Conservation (phyloP, 2,888 invertebrate genomes). For the Pocota personata region DNA sequence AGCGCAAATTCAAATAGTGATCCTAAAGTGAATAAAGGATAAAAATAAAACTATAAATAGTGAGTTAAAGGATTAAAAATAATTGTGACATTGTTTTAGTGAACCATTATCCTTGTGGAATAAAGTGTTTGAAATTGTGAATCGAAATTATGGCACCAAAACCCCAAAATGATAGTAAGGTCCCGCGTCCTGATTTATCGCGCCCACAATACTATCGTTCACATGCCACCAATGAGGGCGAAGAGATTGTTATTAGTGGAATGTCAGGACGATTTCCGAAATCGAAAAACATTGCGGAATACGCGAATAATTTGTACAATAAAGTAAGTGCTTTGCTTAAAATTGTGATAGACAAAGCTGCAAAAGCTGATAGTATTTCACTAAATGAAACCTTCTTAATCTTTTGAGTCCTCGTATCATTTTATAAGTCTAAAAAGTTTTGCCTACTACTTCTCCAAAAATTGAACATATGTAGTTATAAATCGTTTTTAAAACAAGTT, state of each 20-base stretch:
- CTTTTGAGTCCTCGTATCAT: no score
- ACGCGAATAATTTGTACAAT: conserved; percentile 84
- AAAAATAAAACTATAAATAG: neutral
- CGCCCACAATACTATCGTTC: conserved; percentile 38
- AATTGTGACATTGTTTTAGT: neutral
- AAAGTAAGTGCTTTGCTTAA: conserved; percentile 78
- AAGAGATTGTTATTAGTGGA: conserved; percentile 84
- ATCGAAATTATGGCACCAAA: conserved; percentile 37
- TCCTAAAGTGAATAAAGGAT: neutral
- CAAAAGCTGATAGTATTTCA: no score
- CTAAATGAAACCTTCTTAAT: no score
- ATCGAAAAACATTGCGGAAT: conserved; percentile 85
- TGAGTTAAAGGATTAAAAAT: neutral
- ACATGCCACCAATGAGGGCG: conserved; percentile 77
- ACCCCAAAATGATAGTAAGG: neutral
- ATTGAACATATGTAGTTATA: no score
- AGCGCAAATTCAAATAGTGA: neutral
- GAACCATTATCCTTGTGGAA: neutral
- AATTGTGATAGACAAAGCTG: neutral
- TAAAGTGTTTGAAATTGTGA: neutral
- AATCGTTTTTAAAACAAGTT: no score
- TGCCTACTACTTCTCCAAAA: no score
- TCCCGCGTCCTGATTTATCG: conserved; percentile 45
- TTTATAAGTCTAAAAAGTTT: no score
- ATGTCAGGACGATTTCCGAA: conserved; percentile 85